These are phyloP conservation scores for Apogon talboti DNA, from an alignment of 2,797 vertebrate species.

Conservation along the genomic window DNA sequence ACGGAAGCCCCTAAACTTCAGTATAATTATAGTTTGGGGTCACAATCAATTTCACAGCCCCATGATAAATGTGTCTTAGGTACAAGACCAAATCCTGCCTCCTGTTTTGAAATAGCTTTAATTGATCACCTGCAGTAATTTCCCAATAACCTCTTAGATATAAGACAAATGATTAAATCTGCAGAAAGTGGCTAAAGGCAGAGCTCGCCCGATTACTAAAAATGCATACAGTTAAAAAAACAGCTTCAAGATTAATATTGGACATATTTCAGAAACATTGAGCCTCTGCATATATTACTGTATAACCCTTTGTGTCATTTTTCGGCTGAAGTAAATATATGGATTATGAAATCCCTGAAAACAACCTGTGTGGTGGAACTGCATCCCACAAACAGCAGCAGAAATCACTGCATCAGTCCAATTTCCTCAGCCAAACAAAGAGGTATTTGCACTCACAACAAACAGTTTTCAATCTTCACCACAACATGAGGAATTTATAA, in stretches of 20 bases:
- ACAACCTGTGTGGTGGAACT: background rate
- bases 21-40: slow-evolving; percentile 6
- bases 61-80: slow-evolving; percentile 14
- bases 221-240: no score
- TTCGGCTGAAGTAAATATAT: slow-evolving; percentile 1
- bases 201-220: slow-evolving; percentile 1
- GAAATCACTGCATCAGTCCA: slow-evolving; percentile 25
- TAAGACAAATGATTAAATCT: slow-evolving; percentile 12
- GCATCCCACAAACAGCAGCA: slow-evolving; percentile 26
- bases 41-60: slow-evolving; percentile 26
- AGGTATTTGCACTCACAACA: slow-evolving; percentile 15
- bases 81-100: background rate
- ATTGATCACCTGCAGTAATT: slow-evolving; percentile 16
- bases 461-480: slow-evolving; percentile 26
- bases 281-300: no score
- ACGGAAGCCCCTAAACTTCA: background rate
- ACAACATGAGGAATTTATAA: slow-evolving; percentile 10
- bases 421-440: slow-evolving; percentile 21
- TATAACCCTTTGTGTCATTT: no score
- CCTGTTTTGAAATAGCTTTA: slow-evolving; percentile 28
- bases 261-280: no score
- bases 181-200: slow-evolving; percentile 8
- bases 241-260: no score
- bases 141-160: background rate
- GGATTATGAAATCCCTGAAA: background rate